Percentiles rank a stretch among this genome's conserved stretches.
phyloP scores from a whole-genome alignment of 2,797 vertebrate species.

The Lerista edwardsae region DNA sequence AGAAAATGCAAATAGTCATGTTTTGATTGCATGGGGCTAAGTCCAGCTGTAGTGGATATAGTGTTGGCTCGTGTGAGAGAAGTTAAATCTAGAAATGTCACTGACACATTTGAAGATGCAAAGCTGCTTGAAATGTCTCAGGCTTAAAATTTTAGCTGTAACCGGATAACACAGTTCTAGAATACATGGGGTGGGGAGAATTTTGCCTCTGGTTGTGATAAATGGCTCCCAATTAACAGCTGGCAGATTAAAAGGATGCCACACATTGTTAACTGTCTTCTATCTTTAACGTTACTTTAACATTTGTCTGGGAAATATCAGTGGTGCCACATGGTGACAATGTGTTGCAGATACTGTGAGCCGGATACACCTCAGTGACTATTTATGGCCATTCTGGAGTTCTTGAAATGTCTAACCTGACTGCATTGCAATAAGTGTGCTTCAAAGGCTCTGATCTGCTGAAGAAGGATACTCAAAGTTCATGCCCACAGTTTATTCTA shows the following conservation, averaged over 20 bases:
- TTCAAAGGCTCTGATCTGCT: not conserved
- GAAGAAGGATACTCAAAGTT: not conserved
- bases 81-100: slow-evolving; percentile 12
- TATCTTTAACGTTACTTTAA: not conserved
- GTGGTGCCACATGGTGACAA: slow-evolving; percentile 13
- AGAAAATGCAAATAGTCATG: not conserved
- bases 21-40: not conserved
- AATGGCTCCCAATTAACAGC: not conserved
- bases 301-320: not conserved
- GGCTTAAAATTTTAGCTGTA: not conserved
- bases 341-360: not conserved
- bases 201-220: not conserved
- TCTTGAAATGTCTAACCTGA: not conserved
- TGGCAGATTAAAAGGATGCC: slow-evolving; percentile 39
- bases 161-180: not conserved
- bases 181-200: rapidly evolving
- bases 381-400: not conserved
- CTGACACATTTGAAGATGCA: not conserved
- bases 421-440: not conserved
- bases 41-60: not conserved
- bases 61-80: not conserved
- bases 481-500: not conserved
- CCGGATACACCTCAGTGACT: not conserved
- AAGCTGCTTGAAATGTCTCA: not conserved
- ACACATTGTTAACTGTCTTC: not conserved